Evolutionary conservation across 1,140 invertebrate genomes (phyloP).

Genomic region (Vanessa tameamea): DNA sequence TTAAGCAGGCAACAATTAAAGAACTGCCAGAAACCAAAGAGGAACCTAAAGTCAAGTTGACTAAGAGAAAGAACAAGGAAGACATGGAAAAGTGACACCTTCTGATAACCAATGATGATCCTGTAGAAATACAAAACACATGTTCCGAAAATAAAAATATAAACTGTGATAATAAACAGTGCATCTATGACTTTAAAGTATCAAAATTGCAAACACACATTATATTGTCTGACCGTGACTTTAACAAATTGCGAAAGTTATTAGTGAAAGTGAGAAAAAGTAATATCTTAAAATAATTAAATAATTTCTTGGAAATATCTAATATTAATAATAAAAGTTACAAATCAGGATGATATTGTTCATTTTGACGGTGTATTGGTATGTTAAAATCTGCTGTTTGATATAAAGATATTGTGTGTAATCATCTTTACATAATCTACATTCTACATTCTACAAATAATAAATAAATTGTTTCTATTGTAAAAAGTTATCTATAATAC

Average conservation of each 20-base stretch:
- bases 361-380: not conserved
- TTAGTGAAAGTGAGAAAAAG: conserved; percentile 41
- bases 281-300: not conserved
- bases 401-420: too few species aligned
- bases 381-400: too few species aligned
- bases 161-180: conserved; percentile 53
- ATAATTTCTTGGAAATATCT: too few species aligned
- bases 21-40: conserved; percentile 37
- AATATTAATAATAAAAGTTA: not conserved
- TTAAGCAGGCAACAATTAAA: conserved; percentile 35
- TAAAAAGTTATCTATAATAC: too few species aligned
- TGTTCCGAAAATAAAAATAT: conserved; percentile 27
- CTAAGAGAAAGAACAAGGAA: conserved; percentile 40
- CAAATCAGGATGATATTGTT: not conserved
- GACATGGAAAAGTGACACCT: conserved; percentile 69
- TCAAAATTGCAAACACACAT: conserved; percentile 43
- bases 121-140: conserved; percentile 3
- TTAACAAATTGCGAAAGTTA: conserved; percentile 47
- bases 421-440: too few species aligned
- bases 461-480: too few species aligned
- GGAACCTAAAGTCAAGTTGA: conserved; percentile 24
- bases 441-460: too few species aligned
- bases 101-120: not conserved
- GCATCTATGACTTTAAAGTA: conserved; percentile 50
- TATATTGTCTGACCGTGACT: conserved; percentile 48